Conservation (phyloP, 2,113 vertebrate species). For the Romanogobio albipinnatus region DNA sequence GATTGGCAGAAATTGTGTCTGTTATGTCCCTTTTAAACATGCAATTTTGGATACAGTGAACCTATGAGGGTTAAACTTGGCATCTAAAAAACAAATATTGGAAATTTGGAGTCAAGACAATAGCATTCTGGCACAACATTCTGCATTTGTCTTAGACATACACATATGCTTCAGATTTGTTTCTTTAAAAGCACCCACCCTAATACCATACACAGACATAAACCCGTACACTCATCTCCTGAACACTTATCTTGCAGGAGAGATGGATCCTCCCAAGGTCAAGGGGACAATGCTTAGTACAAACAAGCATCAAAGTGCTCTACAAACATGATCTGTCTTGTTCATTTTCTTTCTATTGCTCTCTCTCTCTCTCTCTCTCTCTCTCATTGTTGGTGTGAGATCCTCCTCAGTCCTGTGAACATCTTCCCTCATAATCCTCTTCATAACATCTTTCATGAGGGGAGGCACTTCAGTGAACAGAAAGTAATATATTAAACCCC, state of each 20-base stretch:
- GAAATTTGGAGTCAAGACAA: background rate
- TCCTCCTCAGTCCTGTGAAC: background rate
- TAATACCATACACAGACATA: background rate
- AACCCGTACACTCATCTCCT: background rate
- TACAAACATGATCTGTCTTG: background rate
- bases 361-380: background rate
- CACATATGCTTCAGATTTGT: background rate
- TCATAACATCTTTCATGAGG: background rate
- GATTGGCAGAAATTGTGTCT: too few relatives aligned
- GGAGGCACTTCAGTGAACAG: background rate
- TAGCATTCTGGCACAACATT: background rate
- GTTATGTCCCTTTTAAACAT: too few relatives aligned
- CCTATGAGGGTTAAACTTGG: background rate
- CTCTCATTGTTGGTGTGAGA: background rate
- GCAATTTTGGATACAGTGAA: background rate
- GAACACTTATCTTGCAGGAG: background rate
- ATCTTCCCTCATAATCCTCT: background rate
- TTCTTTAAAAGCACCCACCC: background rate
- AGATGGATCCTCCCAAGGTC: constrained; percentile 7
- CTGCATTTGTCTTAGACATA: constrained; percentile 8
- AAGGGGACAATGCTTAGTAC: background rate
- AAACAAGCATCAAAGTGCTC: background rate
- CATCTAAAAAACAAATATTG: background rate
- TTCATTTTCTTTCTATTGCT: background rate
- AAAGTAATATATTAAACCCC: constrained; percentile 5